phyloP scores from a whole-genome alignment of 2,797 vertebrate genomes.

The Sternotherus odoratus region DNA sequence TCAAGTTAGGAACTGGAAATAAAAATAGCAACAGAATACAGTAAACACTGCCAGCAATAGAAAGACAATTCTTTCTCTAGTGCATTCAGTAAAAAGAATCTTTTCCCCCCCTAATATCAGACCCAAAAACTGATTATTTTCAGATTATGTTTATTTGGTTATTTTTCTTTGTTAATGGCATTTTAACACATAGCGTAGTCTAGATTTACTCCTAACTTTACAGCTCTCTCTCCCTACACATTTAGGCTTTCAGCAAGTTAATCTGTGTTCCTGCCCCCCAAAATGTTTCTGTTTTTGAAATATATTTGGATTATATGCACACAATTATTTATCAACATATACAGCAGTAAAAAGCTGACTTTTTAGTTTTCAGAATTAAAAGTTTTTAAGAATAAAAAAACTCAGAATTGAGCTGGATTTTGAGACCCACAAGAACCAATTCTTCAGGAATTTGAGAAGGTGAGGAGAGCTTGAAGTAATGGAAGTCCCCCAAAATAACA shows the following conservation, averaged over 20 bases:
- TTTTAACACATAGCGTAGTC: fast-evolving
- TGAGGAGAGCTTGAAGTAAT: no score
- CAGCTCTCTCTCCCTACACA: neutral
- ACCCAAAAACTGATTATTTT: neutral
- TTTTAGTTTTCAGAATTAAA: no score
- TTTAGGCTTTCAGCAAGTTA: neutral
- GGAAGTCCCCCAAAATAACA: no score
- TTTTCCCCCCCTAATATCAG: neutral
- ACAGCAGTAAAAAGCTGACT: no score
- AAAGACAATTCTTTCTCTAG: neutral
- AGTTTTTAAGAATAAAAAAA: no score
- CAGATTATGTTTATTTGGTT: no score
- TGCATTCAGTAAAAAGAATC: neutral
- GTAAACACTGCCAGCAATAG: neutral
- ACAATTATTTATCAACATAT: no score
- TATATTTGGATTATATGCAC: no score
- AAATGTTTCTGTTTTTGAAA: neutral
- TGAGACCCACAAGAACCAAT: no score
- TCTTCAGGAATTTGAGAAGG: no score
- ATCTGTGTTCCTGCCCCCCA: neutral
- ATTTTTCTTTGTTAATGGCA: neutral
- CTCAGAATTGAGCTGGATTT: no score
- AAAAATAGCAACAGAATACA: neutral
- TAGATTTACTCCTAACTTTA: neutral
- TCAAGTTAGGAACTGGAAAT: neutral